Evolutionary conservation across 2,113 vertebrate genomes (phyloP), one percentile per base, ranked within the genome.

Genomic region (Dicerorhinus sumatrensis): DNA sequence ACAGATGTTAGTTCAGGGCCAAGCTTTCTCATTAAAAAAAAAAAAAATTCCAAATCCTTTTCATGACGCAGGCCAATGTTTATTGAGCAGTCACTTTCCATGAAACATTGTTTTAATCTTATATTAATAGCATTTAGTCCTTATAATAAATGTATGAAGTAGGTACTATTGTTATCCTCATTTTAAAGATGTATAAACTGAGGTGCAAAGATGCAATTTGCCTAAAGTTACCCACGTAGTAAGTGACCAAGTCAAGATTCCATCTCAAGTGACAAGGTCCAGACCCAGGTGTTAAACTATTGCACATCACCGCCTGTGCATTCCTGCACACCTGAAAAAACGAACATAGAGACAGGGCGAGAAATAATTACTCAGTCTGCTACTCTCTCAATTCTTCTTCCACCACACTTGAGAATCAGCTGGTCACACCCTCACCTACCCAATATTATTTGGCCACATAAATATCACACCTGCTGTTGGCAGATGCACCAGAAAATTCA

Each of bases 141-240:
- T 79, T 73, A 14, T 56, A 75, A 60, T 31, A 94, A 82, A 91
- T 51, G 6, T 58, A 89, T 95, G 36, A 72, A 73, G 39, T 62
- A 73, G 29, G 16, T 48, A 65, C 6, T 84, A 62, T 27, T 82
- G 18, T 85, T 70, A 85, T 46, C 29, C 16, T 39, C 13, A 63
- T 75, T 89, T 92, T 82, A 88, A 77, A 90, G 42, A 88, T 91
- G 33, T 89, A 23, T 20, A 83, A 88, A 73, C 46, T 54, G 73
- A 77, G 10, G 39, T 84, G 46, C 54, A 33, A 77, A 89, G 29
- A 76, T 77, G 8, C 10, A 90, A 27, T 62, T 63, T 94, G 46
- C 54, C 76, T 54, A 79, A 82, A 94, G 70, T 89, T 75, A 83
- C 29, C 77, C 60, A 91, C 56, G 5, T 56, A 84, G 3, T 65